Evolutionary conservation across 64 coral and sea anemone species (phyloP).

Genomic region (Hydrozoanthus tunicans): DNA sequence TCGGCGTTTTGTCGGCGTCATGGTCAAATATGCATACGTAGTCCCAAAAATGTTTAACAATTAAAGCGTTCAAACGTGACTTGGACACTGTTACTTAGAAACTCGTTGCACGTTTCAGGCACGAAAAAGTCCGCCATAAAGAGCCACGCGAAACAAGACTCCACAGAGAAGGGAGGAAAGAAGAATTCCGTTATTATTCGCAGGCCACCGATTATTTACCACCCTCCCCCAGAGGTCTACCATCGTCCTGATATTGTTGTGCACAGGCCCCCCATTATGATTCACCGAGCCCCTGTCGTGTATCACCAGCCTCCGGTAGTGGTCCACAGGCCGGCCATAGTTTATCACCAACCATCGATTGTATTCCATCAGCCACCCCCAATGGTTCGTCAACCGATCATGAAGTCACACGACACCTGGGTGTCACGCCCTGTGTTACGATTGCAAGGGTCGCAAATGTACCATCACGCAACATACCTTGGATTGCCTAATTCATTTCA

Average conservation of each 20-base stretch:
- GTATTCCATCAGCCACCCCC: slow-evolving; percentile 92
- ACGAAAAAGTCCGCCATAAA: slow-evolving; percentile 53
- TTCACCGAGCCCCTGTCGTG: slow-evolving; percentile 76
- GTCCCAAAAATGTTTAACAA: not conserved
- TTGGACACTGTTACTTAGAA: not conserved
- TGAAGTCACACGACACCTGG: slow-evolving; percentile 88
- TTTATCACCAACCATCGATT: slow-evolving; percentile 88
- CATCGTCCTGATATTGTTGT: slow-evolving; percentile 90
- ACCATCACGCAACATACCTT: slow-evolving; percentile 74
- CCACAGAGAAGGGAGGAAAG: slow-evolving; percentile 68
- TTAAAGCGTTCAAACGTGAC: not conserved
- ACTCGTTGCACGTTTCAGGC: not conserved
- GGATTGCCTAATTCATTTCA: slow-evolving; percentile 66
- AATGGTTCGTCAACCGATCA: slow-evolving; percentile 76
- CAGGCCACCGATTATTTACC: slow-evolving; percentile 90
- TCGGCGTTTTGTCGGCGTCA: no score
- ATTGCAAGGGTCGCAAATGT: slow-evolving; percentile 54
- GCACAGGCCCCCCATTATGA: slow-evolving; percentile 86
- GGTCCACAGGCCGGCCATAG: slow-evolving; percentile 87
- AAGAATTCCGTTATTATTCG: slow-evolving; percentile 83
- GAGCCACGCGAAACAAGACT: slow-evolving; percentile 50
- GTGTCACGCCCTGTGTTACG: slow-evolving; percentile 60
- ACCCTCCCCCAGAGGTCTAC: slow-evolving; percentile 92
- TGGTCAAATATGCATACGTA: no score
- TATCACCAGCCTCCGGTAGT: slow-evolving; percentile 92